Base-by-base conservation (phyloP, 2,113 vertebrate genomes). In the Colius striatus region DNA sequence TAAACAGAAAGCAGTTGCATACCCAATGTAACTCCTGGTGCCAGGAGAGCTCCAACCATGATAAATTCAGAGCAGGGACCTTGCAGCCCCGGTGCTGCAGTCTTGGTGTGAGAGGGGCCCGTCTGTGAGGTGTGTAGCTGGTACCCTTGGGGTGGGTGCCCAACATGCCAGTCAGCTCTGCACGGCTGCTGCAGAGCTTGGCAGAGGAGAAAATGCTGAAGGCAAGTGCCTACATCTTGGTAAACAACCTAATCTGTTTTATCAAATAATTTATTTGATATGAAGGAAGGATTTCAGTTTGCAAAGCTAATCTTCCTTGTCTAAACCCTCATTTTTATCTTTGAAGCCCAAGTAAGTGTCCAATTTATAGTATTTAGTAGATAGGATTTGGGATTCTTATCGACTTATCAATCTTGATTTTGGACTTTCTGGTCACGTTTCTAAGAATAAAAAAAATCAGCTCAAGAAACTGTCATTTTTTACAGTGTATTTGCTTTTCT, bases 161-260 rank as follows among this genome's bases (percentile, higher is more conserved):
- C 2, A 1, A 19, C 0, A 1, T 1, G 13, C 55, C 0, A 3
- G 27, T 68, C 0, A 5, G 61, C 66, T 73, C 66, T 8, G 47
- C 32, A 1, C 26, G 0, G 3, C 76, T 65, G 70, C 8, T 1
- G 5, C 57, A 9, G 48, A 0, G 0, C 50, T 47, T 0, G 0
- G 54, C 55, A 38, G 79, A 2, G 0, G 1, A 30, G 32, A 23
- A 22, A 13, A 21, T 3, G 47, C 89, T 63, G 84, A 16, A 57
- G 70, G 81, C 94, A 45, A 50, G 45, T 11, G 38, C 55, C 67
- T 10, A 1, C 81, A 62, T 4, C 89, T 67, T 12, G 19, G 60
- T 70, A 58, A 95, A 92, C 74, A 87, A n/a, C 74, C 84, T 58
- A 6, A 77, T 68, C 72, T 87, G n/a, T 41, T 84, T 78, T 47